Conservation (phyloP, 2,888 invertebrate genomes). For the Hipparchia semele region DNA sequence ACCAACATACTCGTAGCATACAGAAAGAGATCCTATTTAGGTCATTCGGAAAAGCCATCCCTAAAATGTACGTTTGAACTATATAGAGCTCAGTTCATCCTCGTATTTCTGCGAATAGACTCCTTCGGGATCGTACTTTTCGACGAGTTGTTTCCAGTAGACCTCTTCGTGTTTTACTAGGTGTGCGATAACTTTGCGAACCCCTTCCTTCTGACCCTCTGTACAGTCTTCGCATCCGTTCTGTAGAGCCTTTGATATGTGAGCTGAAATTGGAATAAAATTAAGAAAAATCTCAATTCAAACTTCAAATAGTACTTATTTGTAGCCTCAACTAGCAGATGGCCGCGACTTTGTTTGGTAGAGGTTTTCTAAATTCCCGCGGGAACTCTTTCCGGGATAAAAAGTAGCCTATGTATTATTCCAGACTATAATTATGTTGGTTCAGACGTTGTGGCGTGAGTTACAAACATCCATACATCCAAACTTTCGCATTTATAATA, state of each 20-base stretch:
- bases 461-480: too few relatives aligned
- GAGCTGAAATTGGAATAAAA: conserved; percentile 52
- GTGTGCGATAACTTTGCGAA: conserved; percentile 66
- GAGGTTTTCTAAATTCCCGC: too few relatives aligned
- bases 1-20: neutral
- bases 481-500: too few relatives aligned
- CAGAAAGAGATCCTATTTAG: conserved; percentile 4
- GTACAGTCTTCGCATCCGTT: conserved; percentile 70
- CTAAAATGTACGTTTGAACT: neutral
- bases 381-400: too few relatives aligned
- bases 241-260: conserved; percentile 70
- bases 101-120: conserved; percentile 66
- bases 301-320: neutral
- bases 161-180: conserved; percentile 62
- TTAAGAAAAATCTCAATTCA: neutral
- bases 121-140: conserved; percentile 68
- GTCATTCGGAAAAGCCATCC: neutral
- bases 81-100: conserved; percentile 52
- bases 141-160: conserved; percentile 63
- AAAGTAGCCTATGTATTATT: too few relatives aligned
- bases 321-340: too few relatives aligned
- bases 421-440: too few relatives aligned
- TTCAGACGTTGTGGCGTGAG: too few relatives aligned
- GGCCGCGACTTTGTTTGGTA: too few relatives aligned
- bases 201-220: conserved; percentile 57